These are phyloP conservation scores for Porites australiensis DNA, from an alignment of 64 coral and sea anemone genomes.

Conservation along the genomic window DNA sequence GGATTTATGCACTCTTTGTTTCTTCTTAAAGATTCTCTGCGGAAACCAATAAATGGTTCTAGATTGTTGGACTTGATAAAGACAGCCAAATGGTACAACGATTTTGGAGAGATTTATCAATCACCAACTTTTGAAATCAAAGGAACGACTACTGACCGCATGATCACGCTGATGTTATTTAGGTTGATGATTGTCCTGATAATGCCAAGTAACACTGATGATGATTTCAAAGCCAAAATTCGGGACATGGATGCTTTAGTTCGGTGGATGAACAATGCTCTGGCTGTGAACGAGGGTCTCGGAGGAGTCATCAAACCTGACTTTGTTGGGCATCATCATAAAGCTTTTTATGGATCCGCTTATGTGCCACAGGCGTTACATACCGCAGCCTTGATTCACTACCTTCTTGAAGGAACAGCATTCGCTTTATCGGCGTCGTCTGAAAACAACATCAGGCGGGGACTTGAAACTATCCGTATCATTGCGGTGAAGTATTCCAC, in stretches of 20 bases:
- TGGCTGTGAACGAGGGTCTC: constrained; percentile 61
- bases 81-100: constrained; percentile 80
- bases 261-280: constrained; percentile 43
- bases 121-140: constrained; percentile 21
- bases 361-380: constrained; percentile 65
- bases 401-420: constrained; percentile 53
- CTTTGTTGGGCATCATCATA: constrained; percentile 72
- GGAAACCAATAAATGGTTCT: neutral
- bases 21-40: constrained; percentile 37
- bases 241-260: constrained; percentile 62
- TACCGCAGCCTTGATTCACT: constrained; percentile 30
- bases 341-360: constrained; percentile 56
- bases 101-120: constrained; percentile 77
- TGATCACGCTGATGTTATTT: constrained; percentile 50
- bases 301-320: constrained; percentile 76
- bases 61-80: constrained; percentile 28
- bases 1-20: constrained; percentile 73
- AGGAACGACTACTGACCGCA: constrained; percentile 80
- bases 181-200: constrained; percentile 59
- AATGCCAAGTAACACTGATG: neutral
- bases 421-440: constrained; percentile 28
- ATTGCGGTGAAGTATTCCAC: constrained; percentile 60
- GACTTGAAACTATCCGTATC: constrained; percentile 29
- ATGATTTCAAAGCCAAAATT: constrained; percentile 29
- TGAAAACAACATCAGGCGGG: constrained; percentile 11